phyloP scores from a whole-genome alignment of 2,113 vertebrate species.

The Cynocephalus volans region DNA sequence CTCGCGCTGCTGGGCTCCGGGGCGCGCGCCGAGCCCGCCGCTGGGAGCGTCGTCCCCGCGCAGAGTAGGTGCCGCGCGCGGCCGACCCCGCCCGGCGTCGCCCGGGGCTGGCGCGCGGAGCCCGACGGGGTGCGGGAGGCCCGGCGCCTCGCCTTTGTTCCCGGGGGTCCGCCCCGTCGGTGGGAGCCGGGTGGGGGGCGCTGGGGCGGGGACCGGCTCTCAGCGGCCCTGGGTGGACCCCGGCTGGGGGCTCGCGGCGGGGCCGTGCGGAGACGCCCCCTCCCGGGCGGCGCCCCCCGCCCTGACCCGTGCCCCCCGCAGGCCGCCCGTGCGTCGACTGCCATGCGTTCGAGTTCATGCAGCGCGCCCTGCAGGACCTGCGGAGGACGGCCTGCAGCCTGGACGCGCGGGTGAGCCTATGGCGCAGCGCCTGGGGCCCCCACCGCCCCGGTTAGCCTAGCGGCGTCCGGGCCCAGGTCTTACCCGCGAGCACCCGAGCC shows the following conservation, averaged over 20 bases:
- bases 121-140: neutral
- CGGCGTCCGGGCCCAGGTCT: neutral
- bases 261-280: neutral
- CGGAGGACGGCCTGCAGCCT: conserved; percentile 96
- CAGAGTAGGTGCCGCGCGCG: conserved; percentile 93
- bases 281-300: fast-evolving
- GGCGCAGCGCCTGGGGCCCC: too few relatives aligned
- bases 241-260: too few relatives aligned
- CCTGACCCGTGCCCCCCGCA: neutral
- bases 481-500: too few relatives aligned
- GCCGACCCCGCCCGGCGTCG: neutral
- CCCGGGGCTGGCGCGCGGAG: neutral
- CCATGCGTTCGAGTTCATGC: conserved; percentile 99
- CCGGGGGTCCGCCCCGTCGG: neutral
- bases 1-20: conserved; percentile 63
- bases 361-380: conserved; percentile 97
- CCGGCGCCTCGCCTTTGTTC: conserved; percentile 68
- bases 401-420: conserved; percentile 93
- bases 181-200: neutral
- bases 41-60: conserved; percentile 94
- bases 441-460: too few relatives aligned
- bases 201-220: neutral
- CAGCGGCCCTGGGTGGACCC: neutral
- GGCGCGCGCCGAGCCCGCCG: conserved; percentile 87
- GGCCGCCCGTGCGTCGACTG: conserved; percentile 98